These are phyloP conservation scores for Bovichtus diacanthus DNA, from an alignment of 2,797 vertebrate species.

Conservation along the genomic window DNA sequence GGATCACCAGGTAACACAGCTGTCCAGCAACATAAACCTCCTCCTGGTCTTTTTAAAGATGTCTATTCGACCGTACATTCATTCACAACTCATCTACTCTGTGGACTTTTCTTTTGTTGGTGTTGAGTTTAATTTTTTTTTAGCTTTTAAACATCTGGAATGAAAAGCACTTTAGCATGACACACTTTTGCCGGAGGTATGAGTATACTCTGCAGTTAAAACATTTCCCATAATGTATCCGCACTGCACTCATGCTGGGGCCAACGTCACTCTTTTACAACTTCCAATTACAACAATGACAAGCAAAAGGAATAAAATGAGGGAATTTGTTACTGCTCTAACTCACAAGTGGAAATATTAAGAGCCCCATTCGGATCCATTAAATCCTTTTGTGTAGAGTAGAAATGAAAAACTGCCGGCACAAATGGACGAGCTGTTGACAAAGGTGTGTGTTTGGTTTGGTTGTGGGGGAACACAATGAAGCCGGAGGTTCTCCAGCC, in stretches of 20 bases:
- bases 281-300: slow-evolving; percentile 19
- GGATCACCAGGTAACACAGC: slow-evolving; percentile 93
- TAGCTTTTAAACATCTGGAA: slow-evolving; percentile 4
- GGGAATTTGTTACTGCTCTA: background rate
- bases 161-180: background rate
- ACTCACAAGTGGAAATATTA: background rate
- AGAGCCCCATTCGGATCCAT: background rate
- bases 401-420: background rate
- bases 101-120: background rate
- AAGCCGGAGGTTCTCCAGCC: too few species aligned
- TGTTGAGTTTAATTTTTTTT: background rate
- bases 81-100: background rate
- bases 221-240: slow-evolving; percentile 13
- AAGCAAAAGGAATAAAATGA: slow-evolving; percentile 4
- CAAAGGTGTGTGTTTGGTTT: background rate
- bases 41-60: background rate
- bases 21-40: background rate
- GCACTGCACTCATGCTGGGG: background rate
- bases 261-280: slow-evolving; percentile 1
- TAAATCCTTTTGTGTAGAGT: slow-evolving; percentile 4
- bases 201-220: slow-evolving; percentile 1
- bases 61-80: background rate
- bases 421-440: background rate
- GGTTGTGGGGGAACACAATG: too few species aligned
- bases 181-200: background rate